These are phyloP conservation scores for Thermophis baileyi DNA, from an alignment of 2,113 vertebrate genomes.

Conservation along the genomic window DNA sequence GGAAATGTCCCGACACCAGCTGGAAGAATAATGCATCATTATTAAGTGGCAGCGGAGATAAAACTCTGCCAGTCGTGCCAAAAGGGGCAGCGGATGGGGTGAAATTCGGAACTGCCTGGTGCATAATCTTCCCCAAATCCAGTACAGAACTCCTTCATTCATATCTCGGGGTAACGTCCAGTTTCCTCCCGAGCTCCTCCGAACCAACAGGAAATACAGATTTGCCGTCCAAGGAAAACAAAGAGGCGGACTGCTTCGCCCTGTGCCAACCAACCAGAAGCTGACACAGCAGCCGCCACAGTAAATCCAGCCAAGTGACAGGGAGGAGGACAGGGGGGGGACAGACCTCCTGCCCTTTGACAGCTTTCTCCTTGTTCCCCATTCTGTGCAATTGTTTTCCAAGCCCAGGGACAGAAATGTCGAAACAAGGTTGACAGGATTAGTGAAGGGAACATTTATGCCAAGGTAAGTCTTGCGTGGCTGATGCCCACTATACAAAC, in stretches of 20 bases:
- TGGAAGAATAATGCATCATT: background rate
- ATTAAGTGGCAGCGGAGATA: slow-evolving; percentile 40
- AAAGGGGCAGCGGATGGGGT: rapidly evolving
- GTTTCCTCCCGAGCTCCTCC: background rate
- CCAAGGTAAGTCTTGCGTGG: background rate
- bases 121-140: rapidly evolving
- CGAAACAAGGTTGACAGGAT: background rate
- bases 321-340: background rate
- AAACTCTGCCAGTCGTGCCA: background rate
- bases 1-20: background rate
- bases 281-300: background rate
- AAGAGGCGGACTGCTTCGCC: background rate
- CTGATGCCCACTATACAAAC: background rate
- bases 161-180: no score
- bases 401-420: background rate
- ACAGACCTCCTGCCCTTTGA: rapidly evolving
- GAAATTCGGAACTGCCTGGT: background rate
- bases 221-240: background rate
- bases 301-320: rapidly evolving
- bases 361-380: background rate
- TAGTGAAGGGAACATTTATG: background rate
- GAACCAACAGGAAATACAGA: background rate
- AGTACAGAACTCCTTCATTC: background rate
- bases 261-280: background rate
- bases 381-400: no score